Evolutionary conservation across 2,888 invertebrate species (phyloP), one percentile per base, ranked within the genome.

Genomic region (Geotrupes spiniger): DNA sequence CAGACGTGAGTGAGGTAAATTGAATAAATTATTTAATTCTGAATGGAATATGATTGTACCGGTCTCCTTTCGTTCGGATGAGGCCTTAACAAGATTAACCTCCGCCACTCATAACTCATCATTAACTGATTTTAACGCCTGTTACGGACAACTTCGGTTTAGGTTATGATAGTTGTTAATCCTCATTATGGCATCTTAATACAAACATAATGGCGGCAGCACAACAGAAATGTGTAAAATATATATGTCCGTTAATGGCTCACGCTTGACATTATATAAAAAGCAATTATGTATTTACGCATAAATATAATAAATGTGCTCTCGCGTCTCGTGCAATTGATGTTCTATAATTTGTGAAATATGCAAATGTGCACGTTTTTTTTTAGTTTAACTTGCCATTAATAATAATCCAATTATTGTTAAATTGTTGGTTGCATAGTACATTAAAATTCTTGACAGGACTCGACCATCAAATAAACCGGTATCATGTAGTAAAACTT

Each of bases 101-200:
- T 50, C 42, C 50, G 50, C 41, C 50, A 46, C 49, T 50, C 56
- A 54, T 56, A 56, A 56, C 50, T 56, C 51, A 52, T 54, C 54
- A 56, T 56, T 56, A 56, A 48, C 56, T 52, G 53, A 56, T 56
- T 56, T 54, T 51, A 46, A 45, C 50, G 50, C 52, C 50, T 46
- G 53, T 49, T 56, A 49, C 49, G 36, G 42, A 45, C 46, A 40
- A 44, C 46, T 31, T 36, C 49, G 48, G 50, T 47, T 52, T 47
- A 49, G 41, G 46, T 49, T 55, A 53, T 45, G 50, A 56, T 52
- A 48, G 53, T 48, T 52, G 53, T 53, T 53, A 53, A 53, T 53
- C 51, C 52, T 56, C 53, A 52, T 56, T 56, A 56, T 52, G 42
- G 45, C 46, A 42, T 53, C 51, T 51, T 51, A 53, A 53, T 53